Conservation (phyloP, 2,113 vertebrate species). For the Bothrops jararaca region DNA sequence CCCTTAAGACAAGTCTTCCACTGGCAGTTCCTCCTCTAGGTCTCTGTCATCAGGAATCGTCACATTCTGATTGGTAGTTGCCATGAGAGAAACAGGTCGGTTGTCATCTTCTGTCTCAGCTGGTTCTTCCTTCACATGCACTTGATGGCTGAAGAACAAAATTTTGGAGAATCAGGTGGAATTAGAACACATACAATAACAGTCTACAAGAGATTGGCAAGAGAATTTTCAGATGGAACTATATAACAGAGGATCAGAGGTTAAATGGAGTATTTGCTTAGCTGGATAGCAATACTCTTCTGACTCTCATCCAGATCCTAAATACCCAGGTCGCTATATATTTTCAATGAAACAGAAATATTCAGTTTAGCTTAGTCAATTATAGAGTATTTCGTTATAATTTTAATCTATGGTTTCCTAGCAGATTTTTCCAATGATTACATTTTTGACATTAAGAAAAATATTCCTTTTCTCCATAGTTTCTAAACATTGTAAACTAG, state of each 20-base stretch:
- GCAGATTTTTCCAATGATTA: background rate
- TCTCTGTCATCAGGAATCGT: slow-evolving; percentile 88
- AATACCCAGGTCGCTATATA: background rate
- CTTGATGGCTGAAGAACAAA: slow-evolving; percentile 75
- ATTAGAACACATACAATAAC: background rate
- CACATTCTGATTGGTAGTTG: slow-evolving; percentile 82
- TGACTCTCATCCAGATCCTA: background rate
- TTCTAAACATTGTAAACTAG: background rate
- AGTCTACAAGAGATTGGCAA: background rate
- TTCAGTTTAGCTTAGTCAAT: background rate
- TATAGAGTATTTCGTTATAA: background rate
- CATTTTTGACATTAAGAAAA: background rate
- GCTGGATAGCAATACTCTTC: background rate
- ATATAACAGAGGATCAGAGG: background rate
- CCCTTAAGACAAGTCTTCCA: slow-evolving; percentile 93
- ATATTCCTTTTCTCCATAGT: background rate
- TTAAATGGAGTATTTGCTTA: background rate
- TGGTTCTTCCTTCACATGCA: slow-evolving; percentile 98
- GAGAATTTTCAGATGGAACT: background rate
- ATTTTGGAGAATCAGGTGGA: background rate
- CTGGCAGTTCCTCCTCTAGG: slow-evolving; percentile 91
- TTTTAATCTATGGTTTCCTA: background rate
- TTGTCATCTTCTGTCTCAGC: slow-evolving; percentile 89
- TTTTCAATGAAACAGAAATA: background rate
- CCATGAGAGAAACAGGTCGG: slow-evolving; percentile 83